Evolutionary conservation across 2,888 invertebrate species (phyloP), one percentile per base, ranked within the genome.

Genomic region (Temnothorax rugatulus): DNA sequence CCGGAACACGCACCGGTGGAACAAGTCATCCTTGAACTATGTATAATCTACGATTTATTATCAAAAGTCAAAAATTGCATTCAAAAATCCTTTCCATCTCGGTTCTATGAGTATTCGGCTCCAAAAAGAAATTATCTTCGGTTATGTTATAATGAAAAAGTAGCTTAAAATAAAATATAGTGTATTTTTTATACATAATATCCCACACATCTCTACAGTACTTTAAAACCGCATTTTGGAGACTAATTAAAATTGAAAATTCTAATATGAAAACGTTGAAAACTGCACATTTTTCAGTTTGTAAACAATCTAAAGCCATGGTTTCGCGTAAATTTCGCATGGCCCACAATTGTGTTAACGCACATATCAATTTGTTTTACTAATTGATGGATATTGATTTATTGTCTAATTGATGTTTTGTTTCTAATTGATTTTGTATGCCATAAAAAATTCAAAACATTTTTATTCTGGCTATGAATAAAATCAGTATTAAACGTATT

Each of bases 31-130:
- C 44, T 29, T 21, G 18, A 41, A 18, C 15, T 57, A n/a, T n/a
- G 34, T 21, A 44, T 44, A 79, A 79, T 57, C 44, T 59, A 59
- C 21, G 25, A 47, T n/a, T 79, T 57, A 68, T 68, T 34, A 44
- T 54, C 54, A 44, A 77, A 68, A 44, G 29, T 79, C 38, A 41
- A 41, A 25, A 66, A 52, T 54, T 54, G 41, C n/a, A 2, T 64
- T 25, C 4, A 1, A 34, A 64, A 15, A 18, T 38, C 13, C 15
- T n/a, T 15, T 21, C 15, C 9, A 9, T 38, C 25, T 25, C 25
- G 2, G 7, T 13, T 52, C 15, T 34, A 47, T 15, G 2, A 34
- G 5, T 63, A 47, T 11, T 38, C 5, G 15, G 21, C 2, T 75
- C 4, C 9, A 9, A 3, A 41, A 64, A 61, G 11, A 11, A 15